Conservation (phyloP, 2,797 vertebrate species). For the Acanthiza pusilla region DNA sequence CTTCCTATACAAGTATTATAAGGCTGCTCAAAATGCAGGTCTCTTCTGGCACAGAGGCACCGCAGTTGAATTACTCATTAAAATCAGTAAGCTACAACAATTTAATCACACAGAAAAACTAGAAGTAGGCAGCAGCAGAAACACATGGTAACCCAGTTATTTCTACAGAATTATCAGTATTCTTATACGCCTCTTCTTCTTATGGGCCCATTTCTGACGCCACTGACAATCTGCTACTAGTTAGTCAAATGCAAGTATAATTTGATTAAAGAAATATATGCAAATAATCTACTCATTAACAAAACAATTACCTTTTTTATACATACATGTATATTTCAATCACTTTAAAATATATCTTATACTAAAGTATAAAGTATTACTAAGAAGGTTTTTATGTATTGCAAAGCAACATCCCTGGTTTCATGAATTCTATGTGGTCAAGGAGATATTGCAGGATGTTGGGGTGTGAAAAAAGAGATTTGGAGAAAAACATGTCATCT, state of each 20-base stretch:
- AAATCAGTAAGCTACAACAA: not conserved
- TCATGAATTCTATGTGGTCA: not conserved
- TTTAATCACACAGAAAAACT: not conserved
- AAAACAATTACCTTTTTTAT: not conserved
- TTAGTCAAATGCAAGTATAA: not conserved
- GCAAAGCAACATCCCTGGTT: not conserved
- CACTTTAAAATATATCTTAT: not conserved
- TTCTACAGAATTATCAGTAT: constrained; percentile 30
- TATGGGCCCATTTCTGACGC: not conserved
- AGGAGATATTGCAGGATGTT: not conserved
- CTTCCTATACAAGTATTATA: not conserved
- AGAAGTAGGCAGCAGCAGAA: constrained; percentile 6
- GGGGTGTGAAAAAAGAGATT: not conserved
- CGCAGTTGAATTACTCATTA: not conserved
- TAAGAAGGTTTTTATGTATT: not conserved
- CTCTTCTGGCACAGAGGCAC: not conserved
- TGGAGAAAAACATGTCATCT: not conserved
- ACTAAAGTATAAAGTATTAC: not conserved
- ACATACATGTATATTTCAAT: not conserved
- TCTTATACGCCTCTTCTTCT: constrained; percentile 36
- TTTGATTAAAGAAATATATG: constrained; percentile 4
- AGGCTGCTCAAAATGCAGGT: not conserved
- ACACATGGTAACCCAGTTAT: constrained; percentile 51
- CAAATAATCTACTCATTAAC: not conserved
- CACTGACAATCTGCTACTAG: constrained; percentile 19